Conservation (phyloP, 2,888 invertebrate species). For the Colletes collaris region DNA sequence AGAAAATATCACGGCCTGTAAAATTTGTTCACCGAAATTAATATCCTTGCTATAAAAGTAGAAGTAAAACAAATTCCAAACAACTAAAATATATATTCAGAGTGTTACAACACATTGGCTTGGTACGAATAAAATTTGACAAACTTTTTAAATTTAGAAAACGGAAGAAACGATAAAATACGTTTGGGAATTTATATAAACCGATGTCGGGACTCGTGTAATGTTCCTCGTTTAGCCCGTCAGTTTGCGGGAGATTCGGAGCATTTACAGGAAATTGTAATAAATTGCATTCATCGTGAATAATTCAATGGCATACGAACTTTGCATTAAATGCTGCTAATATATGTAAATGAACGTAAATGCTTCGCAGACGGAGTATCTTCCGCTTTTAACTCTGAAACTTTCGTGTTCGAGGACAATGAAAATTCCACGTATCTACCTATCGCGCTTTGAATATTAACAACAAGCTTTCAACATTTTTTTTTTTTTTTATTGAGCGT, state of each 20-base stretch:
- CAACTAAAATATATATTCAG: no score
- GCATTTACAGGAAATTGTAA: slow-evolving; percentile 7
- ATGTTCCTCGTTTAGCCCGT: not conserved
- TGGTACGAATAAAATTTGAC: no score
- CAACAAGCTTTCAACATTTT: slow-evolving; percentile 16
- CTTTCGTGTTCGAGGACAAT: slow-evolving; percentile 30
- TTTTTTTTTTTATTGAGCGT: no score
- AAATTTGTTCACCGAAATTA: no score
- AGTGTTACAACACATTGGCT: no score
- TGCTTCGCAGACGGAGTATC: slow-evolving; percentile 6
- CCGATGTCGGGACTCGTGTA: not conserved
- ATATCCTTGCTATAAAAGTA: no score
- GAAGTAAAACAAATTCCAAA: no score
- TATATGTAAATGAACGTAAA: slow-evolving; percentile 23
- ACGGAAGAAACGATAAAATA: no score
- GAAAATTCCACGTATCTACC: slow-evolving; percentile 41
- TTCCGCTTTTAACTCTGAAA: slow-evolving; percentile 32
- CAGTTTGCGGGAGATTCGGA: not conserved
- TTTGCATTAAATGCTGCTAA: slow-evolving; percentile 29
- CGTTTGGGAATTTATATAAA: not conserved
- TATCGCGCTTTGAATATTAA: slow-evolving; percentile 36
- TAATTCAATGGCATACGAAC: slow-evolving; percentile 32
- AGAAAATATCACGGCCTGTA: no score
- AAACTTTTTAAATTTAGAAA: no score
- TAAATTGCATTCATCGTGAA: slow-evolving; percentile 17